Evolutionary conservation across 1,140 invertebrate genomes (phyloP), one percentile per base, ranked within the genome.

Genomic region (Megalopta genalis): DNA sequence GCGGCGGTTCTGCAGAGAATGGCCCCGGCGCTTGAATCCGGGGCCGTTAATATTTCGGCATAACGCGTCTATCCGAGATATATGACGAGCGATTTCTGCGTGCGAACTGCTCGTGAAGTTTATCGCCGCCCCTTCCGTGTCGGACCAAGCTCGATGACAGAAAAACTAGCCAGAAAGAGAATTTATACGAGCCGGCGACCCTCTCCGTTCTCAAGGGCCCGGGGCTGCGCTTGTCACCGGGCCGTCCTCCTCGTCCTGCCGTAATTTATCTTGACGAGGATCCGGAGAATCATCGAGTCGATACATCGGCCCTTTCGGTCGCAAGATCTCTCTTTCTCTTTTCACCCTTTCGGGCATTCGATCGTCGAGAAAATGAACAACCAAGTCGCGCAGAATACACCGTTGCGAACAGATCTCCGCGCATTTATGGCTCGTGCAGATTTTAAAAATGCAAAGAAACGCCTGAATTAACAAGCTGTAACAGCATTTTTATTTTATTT

Each of bases 71-170:
- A 78, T 78, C 23, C 62, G 46, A 46, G 62, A 70, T 84, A 77
- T 77, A 77, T 60, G 64, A 84, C 59, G 52, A 72, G 70, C 59
- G 82, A 80, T 78, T 80, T 66, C 71, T 84, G 83, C 79, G 70
- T 71, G 79, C 77, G 73, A 77, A 37, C 77, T 86, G 89, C 82
- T 89, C 77, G 87, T 87, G 88, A 91, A 88, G 87, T 88, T 90
- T 88, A 89, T 90, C 88, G 81, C 90, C 90, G 88, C 89, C 89
- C 88, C 81, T 90, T 90, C 85, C 89, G 80, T 87, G 87, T 90
- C 87, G 84, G 81, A 84, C 81, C 85, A 85, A 84, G 78, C 81
- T 76, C 80, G 80, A 85, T 81, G 85, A 77, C 83, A 81, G 79
- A 86, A 88, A 89, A 90, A 89, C 80, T 37, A 74, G 82, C 80